phyloP scores from a whole-genome alignment of 2,797 vertebrate species.

The Pangasius krempfi region DNA sequence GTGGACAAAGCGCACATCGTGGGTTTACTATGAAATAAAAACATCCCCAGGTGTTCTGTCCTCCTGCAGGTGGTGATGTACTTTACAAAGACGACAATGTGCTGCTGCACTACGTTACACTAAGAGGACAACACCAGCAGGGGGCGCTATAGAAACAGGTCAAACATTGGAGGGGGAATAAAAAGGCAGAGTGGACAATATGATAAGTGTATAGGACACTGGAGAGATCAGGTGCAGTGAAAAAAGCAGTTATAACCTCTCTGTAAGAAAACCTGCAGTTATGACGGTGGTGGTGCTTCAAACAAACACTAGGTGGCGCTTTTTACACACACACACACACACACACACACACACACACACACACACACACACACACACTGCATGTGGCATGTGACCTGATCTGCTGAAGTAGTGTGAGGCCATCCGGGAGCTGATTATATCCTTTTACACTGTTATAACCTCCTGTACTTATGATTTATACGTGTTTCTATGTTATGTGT shows the following conservation, averaged over 20 bases:
- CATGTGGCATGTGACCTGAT: neutral
- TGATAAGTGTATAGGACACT: neutral
- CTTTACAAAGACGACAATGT: neutral
- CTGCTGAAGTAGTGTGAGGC: neutral
- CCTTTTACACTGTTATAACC: neutral
- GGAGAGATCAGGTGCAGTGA: neutral
- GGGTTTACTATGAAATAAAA: conserved; percentile 4
- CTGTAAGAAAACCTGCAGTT: neutral
- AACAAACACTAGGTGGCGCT: neutral
- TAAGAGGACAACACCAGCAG: neutral
- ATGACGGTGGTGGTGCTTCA: neutral
- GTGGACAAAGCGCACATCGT: neutral
- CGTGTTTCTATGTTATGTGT: neutral
- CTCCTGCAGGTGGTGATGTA: neutral
- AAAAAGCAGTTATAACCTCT: neutral
- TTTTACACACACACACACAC: neutral
- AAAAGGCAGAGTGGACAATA: neutral
- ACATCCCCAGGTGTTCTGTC: neutral
- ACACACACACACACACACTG: neutral
- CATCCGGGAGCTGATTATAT: neutral
- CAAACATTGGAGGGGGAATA: neutral
- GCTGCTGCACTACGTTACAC: neutral
- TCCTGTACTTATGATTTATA: neutral
- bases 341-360: neutral
- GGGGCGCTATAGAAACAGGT: neutral